Evolutionary conservation across 2,888 invertebrate genomes (phyloP), one percentile per base, ranked within the genome.

Genomic region (Trichopoda pennipes): DNA sequence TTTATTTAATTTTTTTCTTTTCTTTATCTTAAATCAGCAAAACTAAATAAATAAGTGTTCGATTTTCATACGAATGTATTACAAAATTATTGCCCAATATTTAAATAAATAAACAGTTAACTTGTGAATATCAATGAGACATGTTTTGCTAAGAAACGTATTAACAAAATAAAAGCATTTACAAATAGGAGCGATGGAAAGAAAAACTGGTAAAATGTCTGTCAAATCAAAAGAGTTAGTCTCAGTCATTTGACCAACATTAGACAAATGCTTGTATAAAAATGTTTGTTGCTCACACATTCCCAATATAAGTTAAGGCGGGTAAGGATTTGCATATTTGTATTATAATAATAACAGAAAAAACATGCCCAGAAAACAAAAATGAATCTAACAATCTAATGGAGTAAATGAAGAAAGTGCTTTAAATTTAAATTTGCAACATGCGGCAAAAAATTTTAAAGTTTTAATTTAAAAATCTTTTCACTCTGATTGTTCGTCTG

Each of bases 81-180:
- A 19, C 16, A 60, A 28, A 58, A 12, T 68, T 68, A 56, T 68
- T 60, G 53, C 60, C 21, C 23, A 70, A 75, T 66, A 75, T 75
- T 78, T 78, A 78, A 78, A 82, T 79, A 81, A 73, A 81, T 61
- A 70, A 78, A 78, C 61, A 78, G 70, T 82, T 72, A 47, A 28
- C 55, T 55, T 28, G n/a, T 66, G 56, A 70, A 75, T 66, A 75
- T 38, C 55, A 75, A 82, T 75, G 75, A 74, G 44, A 19, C 10
- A 10, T 35, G n/a, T 44, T 61, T 23, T 35, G 51, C 23, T 38
- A 19, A 28, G 32, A 49, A 19, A 64, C 14, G 8, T 8, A 44
- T 35, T 38, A 3, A 21, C 51, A 44, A 28, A 69, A 51, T 10
- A 23, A 56, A 70, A 56, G 23, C 16, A 61, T 61, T 55, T 60